Percentiles rank a stretch among this genome's conserved stretches.
Conservation (phyloP, 2,888 invertebrate species). For the Strigamia transsilvanica region DNA sequence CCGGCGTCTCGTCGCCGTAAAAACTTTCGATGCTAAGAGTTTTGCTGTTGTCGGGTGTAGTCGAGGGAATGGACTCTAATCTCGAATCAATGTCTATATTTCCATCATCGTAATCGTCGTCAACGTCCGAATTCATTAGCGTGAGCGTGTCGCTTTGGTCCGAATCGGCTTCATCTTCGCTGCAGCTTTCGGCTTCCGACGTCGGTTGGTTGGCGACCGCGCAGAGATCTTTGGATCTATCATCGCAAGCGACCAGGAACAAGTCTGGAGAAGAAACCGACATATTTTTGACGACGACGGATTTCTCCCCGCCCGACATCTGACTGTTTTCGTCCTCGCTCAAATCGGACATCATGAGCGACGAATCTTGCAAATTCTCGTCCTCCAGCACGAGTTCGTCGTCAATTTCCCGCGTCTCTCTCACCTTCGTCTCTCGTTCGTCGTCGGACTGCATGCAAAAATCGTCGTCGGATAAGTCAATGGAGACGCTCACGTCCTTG, state of each 20-base stretch:
- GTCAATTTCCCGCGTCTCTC: not conserved
- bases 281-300: not conserved
- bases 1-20: not conserved
- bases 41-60: not conserved
- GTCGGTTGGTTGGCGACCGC: not conserved
- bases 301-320: not conserved
- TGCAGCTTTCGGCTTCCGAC: not conserved
- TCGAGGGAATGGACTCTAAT: not conserved
- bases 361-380: constrained; percentile 5
- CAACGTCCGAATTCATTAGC: not conserved
- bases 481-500: not conserved
- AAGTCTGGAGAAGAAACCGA: not conserved
- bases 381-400: not conserved
- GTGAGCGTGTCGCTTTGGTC: not conserved
- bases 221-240: not conserved
- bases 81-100: not conserved
- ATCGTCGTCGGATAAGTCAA: not conserved
- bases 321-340: not conserved
- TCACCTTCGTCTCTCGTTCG: not conserved
- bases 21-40: not conserved
- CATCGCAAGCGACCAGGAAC: not conserved
- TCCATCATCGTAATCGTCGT: not conserved
- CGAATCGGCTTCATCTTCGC: not conserved
- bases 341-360: constrained; percentile 36
- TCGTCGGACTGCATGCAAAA: not conserved